Evolutionary conservation across 2,797 vertebrate genomes (phyloP).

Genomic region (Okamejei kenojei): DNA sequence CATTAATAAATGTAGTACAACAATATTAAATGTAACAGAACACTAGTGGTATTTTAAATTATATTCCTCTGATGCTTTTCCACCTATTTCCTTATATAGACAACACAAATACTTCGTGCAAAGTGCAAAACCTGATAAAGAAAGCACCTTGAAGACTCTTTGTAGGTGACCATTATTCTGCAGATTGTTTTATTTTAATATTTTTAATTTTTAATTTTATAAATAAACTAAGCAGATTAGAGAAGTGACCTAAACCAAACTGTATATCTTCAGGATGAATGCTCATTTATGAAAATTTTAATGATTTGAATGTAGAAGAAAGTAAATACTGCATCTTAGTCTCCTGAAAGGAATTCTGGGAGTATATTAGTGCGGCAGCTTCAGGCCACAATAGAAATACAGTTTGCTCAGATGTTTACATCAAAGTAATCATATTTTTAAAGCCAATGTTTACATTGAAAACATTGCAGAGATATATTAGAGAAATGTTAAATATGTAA

Average conservation of each 20-base stretch:
- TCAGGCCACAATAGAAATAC: background rate
- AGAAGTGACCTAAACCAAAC: conserved; percentile 21
- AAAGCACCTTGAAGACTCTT: conserved; percentile 39
- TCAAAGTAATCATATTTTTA: background rate
- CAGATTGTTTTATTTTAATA: conserved; percentile 36
- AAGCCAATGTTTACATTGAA: background rate
- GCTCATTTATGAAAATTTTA: conserved; percentile 13
- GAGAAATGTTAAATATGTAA: background rate
- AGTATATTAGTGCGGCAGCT: background rate
- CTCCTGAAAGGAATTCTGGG: background rate
- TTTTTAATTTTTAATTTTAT: conserved; percentile 36
- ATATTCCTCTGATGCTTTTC: conserved; percentile 39
- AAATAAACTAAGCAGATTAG: conserved; percentile 31
- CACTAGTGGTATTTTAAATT: conserved; percentile 39
- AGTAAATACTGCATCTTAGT: background rate
- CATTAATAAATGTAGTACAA: conserved; percentile 28
- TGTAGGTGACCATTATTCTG: conserved; percentile 39
- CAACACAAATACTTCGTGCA: conserved; percentile 38
- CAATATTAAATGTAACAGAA: conserved; percentile 36
- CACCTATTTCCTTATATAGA: conserved; percentile 39
- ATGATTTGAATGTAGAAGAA: conserved; percentile 24
- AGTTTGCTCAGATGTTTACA: background rate
- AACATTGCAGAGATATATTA: conserved; percentile 8
- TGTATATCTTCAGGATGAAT: conserved; percentile 17
- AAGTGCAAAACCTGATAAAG: conserved; percentile 39